Conservation (phyloP, 2,888 invertebrate species). For the Deroplatys truncata region DNA sequence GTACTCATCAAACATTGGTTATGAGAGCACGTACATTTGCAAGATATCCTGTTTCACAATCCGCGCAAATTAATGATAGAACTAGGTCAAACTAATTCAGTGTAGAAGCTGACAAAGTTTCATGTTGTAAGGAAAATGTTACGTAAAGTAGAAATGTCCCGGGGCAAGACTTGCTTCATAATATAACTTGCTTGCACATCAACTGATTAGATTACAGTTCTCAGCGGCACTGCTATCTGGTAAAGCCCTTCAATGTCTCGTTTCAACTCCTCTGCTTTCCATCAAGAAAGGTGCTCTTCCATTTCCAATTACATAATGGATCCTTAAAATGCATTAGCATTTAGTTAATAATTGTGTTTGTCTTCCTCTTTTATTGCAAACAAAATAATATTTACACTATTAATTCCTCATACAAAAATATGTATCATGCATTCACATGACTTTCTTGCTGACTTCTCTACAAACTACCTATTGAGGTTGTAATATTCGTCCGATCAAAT, state of each 20-base stretch:
- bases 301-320: no score
- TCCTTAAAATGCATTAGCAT: no score
- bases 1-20: not conserved
- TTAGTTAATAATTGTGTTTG: no score
- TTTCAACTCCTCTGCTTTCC: not conserved
- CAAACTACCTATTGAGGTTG: no score
- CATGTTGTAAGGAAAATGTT: not conserved
- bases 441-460: no score
- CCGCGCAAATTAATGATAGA: not conserved
- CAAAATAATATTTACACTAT: no score
- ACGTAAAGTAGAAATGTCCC: not conserved
- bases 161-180: no score
- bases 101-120: not conserved
- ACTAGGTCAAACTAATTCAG: not conserved
- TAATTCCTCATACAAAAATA: no score
- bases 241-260: no score
- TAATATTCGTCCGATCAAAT: no score
- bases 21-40: not conserved
- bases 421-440: no score
- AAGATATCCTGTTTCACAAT: not conserved
- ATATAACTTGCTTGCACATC: not conserved
- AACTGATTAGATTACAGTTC: not conserved
- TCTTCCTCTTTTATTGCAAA: no score
- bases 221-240: not conserved
- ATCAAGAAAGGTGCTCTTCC: not conserved